Conservation (phyloP, 2,797 vertebrate species). For the Graptemys geographica region DNA sequence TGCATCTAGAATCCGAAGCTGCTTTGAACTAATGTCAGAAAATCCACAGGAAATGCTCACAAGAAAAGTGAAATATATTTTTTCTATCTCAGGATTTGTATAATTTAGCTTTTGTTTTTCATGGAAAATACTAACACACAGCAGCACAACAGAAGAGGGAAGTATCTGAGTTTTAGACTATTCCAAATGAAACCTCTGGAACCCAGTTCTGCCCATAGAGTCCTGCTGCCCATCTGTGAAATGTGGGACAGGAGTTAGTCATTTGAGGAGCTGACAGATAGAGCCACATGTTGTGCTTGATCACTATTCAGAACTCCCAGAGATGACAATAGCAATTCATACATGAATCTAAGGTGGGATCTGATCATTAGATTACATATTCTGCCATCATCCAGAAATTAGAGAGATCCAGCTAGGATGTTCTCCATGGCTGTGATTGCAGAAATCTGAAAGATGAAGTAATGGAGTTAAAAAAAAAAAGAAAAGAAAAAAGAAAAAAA, state of each 20-base stretch:
- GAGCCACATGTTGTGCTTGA: background rate
- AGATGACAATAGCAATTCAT: background rate
- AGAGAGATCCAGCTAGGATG: background rate
- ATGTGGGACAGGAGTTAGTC: background rate
- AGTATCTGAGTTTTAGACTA: background rate
- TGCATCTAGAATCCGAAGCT: background rate
- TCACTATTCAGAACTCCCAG: background rate
- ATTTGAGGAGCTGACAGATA: background rate
- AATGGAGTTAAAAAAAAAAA: background rate
- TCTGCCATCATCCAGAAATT: background rate
- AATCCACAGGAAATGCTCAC: background rate
- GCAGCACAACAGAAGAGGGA: background rate
- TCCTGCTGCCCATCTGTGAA: background rate
- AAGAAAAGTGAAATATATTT: fast-evolving
- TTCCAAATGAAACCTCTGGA: background rate
- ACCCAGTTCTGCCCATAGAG: background rate
- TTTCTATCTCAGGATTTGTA: background rate
- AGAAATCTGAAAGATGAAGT: background rate
- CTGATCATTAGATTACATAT: too few relatives aligned
- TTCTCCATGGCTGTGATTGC: background rate
- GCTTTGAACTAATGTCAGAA: background rate
- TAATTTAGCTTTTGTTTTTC: background rate
- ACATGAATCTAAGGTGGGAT: background rate
- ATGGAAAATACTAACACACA: background rate
- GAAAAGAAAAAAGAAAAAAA: background rate